Evolutionary conservation across 2,888 invertebrate species (phyloP), one percentile per base, ranked within the genome.

Genomic region (Plagodis dolabraria): DNA sequence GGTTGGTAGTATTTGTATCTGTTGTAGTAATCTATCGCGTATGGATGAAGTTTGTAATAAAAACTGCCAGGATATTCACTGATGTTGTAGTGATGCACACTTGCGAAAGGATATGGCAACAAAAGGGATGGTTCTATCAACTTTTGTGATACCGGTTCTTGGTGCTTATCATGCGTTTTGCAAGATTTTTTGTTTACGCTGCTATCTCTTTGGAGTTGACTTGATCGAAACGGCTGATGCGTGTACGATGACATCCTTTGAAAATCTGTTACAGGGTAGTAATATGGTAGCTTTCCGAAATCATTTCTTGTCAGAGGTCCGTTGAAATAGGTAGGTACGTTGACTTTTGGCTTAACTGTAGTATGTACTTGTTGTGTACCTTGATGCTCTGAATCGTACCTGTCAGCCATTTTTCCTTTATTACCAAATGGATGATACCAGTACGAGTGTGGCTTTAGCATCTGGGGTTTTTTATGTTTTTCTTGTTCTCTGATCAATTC

Each of bases 101-200:
- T 82, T 0, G 82, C 72, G 43, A 85, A 86, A 11, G 89, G 86
- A 51, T 83, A 87, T 2, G 87, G 84, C 0, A 86, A 66, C 1
- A 81, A 67, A 10, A 79, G 60, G 2, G 79, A 69, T 38, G 82
- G 77, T 40, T 71, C 70, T 6, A 75, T 65, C 5, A 67, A 47
- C 7, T 68, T 77, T 53, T 69, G 65, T 0, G 69, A 65, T 50
- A 68, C 62, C 12, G 68, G 70, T 48, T 67, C 9, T 42, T 33
- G 47, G 47, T 53, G 42, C 22, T n/a, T 42, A 33, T 47, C 53
- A 43, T 59, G 55, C 6, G 49, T 60, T 33, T 43, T 40, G 10
- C 10, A 5, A 12, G 43, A 58, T 33, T 44, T 47, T 35, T 7
- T 58, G 34, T 51, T 8, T 7, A 10, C 40, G 10, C n/a, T 7